Percentiles rank a stretch among this genome's conserved stretches.
These are phyloP conservation scores for Agriopis aurantiaria DNA, from an alignment of 2,888 invertebrate species.

Conservation along the genomic window DNA sequence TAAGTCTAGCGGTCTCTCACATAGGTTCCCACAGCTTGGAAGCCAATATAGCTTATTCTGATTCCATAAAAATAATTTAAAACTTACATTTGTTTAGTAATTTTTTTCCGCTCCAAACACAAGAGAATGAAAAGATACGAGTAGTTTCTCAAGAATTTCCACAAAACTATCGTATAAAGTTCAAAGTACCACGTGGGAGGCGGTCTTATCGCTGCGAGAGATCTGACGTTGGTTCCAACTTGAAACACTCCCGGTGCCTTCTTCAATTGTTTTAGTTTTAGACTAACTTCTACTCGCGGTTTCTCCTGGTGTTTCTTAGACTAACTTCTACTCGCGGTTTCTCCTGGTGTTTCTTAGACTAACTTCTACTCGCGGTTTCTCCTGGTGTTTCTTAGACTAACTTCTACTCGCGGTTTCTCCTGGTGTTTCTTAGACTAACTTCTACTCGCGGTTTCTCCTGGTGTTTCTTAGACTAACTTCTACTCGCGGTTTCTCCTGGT, in stretches of 20 bases:
- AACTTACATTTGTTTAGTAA: too few species aligned
- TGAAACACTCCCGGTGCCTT: slow-evolving; percentile 18
- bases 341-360: not conserved
- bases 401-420: too few species aligned
- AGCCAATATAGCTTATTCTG: too few species aligned
- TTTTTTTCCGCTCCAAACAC: not conserved
- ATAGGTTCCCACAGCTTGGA: too few species aligned
- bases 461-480: too few species aligned
- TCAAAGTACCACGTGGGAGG: slow-evolving; percentile 7
- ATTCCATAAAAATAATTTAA: too few species aligned
- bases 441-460: too few species aligned
- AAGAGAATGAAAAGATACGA: slow-evolving; percentile 13
- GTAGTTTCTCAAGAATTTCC: not conserved
- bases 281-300: not conserved
- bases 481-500: too few species aligned
- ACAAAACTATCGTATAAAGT: slow-evolving; percentile 14
- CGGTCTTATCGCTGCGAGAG: slow-evolving; percentile 29
- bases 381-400: not conserved
- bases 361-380: too few species aligned
- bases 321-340: too few species aligned
- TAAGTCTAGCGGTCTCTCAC: too few species aligned
- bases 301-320: not conserved
- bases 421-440: not conserved
- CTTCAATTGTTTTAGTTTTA: slow-evolving; percentile 33
- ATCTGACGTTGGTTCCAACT: slow-evolving; percentile 28